Evolutionary conservation across 2,888 invertebrate species (phyloP).

Genomic region (Mesorhabditis spiculigera): DNA sequence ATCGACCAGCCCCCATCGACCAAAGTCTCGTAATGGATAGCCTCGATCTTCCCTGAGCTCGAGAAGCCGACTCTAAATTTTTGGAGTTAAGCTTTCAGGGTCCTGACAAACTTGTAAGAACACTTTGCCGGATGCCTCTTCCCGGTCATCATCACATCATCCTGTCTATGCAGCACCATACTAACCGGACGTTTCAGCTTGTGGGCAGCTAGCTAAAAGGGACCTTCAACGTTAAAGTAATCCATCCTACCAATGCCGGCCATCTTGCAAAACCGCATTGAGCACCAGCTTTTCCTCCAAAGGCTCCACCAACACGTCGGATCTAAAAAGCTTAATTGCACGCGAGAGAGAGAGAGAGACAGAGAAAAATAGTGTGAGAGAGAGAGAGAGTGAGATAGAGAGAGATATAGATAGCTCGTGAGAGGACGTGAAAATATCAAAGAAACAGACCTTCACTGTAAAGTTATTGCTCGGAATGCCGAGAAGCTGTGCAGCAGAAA

Average conservation of each 20-base stretch:
- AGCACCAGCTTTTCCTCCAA: conserved; percentile 42
- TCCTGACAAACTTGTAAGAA: conserved; percentile 69
- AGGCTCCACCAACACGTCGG: conserved; percentile 44
- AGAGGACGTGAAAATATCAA: neutral
- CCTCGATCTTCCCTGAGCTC: conserved; percentile 74
- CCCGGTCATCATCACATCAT: conserved; percentile 85
- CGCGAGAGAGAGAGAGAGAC: neutral
- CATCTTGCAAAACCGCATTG: conserved; percentile 19
- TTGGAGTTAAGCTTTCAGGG: conserved; percentile 60
- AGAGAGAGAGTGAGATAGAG: neutral
- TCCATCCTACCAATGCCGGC: conserved; percentile 10
- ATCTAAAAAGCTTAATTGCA: conserved; percentile 16
- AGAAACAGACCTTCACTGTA: conserved; percentile 31
- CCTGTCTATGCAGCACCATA: conserved; percentile 83
- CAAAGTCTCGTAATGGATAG: conserved; percentile 73
- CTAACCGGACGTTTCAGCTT: conserved; percentile 70
- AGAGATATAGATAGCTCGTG: neutral
- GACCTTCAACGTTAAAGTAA: neutral
- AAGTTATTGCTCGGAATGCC: conserved; percentile 39
- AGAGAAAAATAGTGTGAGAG: neutral
- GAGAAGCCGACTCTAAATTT: conserved; percentile 58
- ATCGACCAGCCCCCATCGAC: conserved; percentile 78
- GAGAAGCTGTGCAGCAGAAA: conserved; percentile 19
- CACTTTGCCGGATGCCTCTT: conserved; percentile 81
- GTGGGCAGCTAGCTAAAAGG: conserved; percentile 19